phyloP scores from a whole-genome alignment of 2,888 invertebrate genomes.

The Notodonta dromedarius region DNA sequence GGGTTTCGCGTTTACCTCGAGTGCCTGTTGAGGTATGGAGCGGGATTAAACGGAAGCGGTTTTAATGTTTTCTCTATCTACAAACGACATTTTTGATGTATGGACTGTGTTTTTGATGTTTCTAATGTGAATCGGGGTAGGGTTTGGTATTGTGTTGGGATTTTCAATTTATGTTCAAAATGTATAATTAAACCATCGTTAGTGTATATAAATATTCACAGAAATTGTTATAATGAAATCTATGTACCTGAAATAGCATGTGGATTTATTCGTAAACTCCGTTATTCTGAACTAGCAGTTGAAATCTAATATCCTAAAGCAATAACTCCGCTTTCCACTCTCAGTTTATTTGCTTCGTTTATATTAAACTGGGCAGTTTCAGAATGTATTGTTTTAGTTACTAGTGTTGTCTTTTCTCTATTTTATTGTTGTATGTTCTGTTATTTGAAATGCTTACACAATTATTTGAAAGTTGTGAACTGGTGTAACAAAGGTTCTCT shows the following conservation, averaged over 20 bases:
- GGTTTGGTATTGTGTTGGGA: no score
- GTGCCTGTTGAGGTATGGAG: constrained; percentile 19
- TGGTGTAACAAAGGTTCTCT: no score
- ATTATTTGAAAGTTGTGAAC: not conserved
- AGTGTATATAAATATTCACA: no score
- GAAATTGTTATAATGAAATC: not conserved
- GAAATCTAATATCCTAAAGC: not conserved
- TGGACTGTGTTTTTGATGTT: not conserved
- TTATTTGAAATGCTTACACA: not conserved
- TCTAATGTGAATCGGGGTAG: no score
- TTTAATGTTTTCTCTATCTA: constrained; percentile 11
- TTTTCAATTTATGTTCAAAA: no score
- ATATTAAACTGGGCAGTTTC: not conserved
- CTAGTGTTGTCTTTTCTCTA: not conserved
- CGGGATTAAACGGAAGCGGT: constrained; percentile 25
- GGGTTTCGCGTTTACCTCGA: constrained; percentile 12
- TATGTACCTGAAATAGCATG: not conserved
- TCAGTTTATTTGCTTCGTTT: not conserved
- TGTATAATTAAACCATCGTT: no score
- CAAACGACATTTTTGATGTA: not conserved
- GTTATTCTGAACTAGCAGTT: not conserved
- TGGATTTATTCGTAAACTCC: not conserved
- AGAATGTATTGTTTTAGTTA: not conserved
- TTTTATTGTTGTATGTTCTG: not conserved
- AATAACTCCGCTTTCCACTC: not conserved